Percentiles rank a stretch among this genome's conserved stretches.
Evolutionary conservation across 2,797 vertebrate species (phyloP).

Genomic region (Amniataba percoides): DNA sequence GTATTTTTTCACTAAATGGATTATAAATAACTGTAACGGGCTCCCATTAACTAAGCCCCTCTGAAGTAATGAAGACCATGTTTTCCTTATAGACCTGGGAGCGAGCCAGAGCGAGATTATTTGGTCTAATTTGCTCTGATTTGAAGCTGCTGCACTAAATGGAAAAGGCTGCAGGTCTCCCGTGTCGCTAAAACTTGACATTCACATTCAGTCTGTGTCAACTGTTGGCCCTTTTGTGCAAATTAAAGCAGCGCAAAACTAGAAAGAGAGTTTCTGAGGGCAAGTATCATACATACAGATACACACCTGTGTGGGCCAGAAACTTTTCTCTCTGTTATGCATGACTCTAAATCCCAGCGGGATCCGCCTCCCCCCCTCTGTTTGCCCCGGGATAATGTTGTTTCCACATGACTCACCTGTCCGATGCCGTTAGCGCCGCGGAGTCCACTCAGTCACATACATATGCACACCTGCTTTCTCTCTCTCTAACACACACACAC

Average conservation of each 20-base stretch:
- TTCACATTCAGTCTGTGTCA: neutral
- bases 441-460: constrained; percentile 47
- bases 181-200: neutral
- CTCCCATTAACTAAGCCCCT: constrained; percentile 38
- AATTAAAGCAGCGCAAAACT: neutral
- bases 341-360: constrained; percentile 50
- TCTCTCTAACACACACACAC: constrained; percentile 5
- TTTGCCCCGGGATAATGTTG: constrained; percentile 52
- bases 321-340: constrained; percentile 48
- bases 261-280: neutral
- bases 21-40: constrained; percentile 42
- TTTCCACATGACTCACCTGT: constrained; percentile 73
- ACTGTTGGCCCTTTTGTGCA: neutral
- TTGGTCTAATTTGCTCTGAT: constrained; percentile 26
- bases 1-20: constrained; percentile 43
- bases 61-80: constrained; percentile 15
- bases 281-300: neutral
- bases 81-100: constrained; percentile 13
- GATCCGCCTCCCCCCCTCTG: constrained; percentile 27
- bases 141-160: constrained; percentile 19
- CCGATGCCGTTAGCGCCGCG: constrained; percentile 51
- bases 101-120: constrained; percentile 16
- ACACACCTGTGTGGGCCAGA: constrained; percentile 33
- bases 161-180: constrained; percentile 16
- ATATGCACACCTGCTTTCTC: constrained; percentile 29